A percentile compares a stretch with the other conserved stretches of the same genome.
Evolutionary conservation across 1,140 invertebrate genomes (phyloP).

Genomic region (Nasonia vitripennis): DNA sequence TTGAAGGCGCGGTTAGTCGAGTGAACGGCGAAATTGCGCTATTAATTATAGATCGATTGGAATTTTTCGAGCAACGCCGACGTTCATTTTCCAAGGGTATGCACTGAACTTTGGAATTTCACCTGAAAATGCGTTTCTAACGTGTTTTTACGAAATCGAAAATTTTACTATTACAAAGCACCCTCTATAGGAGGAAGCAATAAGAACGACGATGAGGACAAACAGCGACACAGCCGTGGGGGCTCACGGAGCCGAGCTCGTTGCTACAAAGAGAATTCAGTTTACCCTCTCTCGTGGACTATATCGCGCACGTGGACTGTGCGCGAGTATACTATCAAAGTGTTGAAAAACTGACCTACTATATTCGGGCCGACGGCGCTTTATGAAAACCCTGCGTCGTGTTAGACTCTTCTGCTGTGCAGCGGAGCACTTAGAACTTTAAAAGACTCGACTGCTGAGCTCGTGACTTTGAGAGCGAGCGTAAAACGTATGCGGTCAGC

Average conservation of each 20-base stretch:
- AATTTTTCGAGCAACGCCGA: no score
- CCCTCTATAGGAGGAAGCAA: neutral
- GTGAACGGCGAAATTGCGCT: neutral
- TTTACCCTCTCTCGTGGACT: neutral
- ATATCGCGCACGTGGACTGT: neutral
- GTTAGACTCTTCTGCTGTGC: neutral
- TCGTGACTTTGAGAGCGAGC: neutral
- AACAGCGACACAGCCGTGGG: neutral
- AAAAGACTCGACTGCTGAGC: neutral
- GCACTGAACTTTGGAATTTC: no score
- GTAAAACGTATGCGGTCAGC: neutral
- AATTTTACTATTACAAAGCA: neutral
- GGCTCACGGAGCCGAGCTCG: neutral
- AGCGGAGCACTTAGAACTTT: no score
- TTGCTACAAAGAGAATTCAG: slow-evolving; percentile 33
- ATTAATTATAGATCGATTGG: neutral
- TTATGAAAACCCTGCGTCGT: neutral
- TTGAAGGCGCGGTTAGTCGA: neutral
- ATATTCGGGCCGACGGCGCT: neutral
- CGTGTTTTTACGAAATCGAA: neutral
- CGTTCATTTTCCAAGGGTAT: no score
- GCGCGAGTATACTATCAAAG: neutral
- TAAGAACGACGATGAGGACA: neutral
- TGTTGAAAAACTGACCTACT: slow-evolving; percentile 28
- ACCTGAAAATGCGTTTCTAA: no score